A percentile compares a stretch with the other conserved stretches of the same genome.
These are phyloP conservation scores for Enteromius unitaeniatus DNA, from an alignment of 2,797 vertebrate species.

Conservation along the genomic window DNA sequence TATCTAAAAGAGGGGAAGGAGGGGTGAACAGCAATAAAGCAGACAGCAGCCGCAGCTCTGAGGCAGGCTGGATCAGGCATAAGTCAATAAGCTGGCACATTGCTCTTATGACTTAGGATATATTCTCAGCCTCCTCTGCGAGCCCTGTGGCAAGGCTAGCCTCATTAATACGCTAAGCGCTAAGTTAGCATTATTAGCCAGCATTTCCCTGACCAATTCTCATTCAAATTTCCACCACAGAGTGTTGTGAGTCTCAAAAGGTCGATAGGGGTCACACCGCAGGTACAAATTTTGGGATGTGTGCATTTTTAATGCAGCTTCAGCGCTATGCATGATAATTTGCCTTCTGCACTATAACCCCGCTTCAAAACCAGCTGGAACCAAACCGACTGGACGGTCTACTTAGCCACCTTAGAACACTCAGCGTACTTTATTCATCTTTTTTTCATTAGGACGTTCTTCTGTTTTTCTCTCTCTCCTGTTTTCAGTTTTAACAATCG, in stretches of 20 bases:
- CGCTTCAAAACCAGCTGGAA: not conserved
- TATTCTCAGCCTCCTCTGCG: conserved; percentile 45
- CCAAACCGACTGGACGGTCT: not conserved
- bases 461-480: not conserved
- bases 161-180: conserved; percentile 55
- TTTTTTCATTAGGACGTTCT: not conserved
- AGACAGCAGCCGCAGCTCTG: conserved; percentile 49
- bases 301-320: not conserved
- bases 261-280: not conserved
- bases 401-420: not conserved
- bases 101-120: conserved; percentile 52
- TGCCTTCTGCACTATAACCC: not conserved
- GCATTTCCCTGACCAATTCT: conserved; percentile 27
- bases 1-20: conserved; percentile 55
- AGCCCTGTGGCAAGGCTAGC: conserved; percentile 40
- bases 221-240: not conserved
- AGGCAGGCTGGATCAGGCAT: conserved; percentile 53
- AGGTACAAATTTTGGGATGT: not conserved
- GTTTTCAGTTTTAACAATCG: conserved; percentile 41
- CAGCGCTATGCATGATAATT: not conserved
- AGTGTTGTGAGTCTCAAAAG: not conserved
- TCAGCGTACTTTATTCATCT: not conserved
- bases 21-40: conserved; percentile 63
- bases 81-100: conserved; percentile 56
- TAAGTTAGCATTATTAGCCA: conserved; percentile 42